Conservation (phyloP, 2,113 vertebrate genomes). For the Crypturellus undulatus region DNA sequence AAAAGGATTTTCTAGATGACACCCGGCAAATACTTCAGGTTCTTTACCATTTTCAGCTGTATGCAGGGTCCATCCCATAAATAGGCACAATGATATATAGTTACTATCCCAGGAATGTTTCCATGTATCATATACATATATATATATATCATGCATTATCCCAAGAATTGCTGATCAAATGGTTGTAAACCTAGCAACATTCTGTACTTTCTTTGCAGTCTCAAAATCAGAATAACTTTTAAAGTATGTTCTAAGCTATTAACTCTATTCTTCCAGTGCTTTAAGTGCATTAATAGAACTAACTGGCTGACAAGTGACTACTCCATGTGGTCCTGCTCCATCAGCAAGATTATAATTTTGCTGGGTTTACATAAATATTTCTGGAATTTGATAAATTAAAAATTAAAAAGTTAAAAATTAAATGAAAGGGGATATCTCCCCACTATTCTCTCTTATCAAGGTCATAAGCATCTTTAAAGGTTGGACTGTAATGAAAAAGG, state of each 20-base stretch:
- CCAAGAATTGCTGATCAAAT: background rate
- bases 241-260: background rate
- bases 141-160: background rate
- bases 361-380: background rate
- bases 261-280: background rate
- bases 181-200: background rate
- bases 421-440: background rate
- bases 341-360: background rate
- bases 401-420: background rate
- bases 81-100: background rate
- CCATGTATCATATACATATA: background rate
- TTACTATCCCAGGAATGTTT: background rate
- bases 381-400: background rate
- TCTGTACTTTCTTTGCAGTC: background rate
- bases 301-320: accelerated
- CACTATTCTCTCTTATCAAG: background rate
- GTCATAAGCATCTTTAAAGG: background rate
- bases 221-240: background rate
- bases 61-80: background rate
- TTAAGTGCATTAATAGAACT: background rate
- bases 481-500: background rate
- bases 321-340: background rate
- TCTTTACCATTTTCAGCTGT: background rate
- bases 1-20: background rate
- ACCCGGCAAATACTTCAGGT: background rate